A percentile compares a stretch with the other conserved stretches of the same genome.
Evolutionary conservation across 2,888 invertebrate species (phyloP).

Genomic region (Epinotia nisella): DNA sequence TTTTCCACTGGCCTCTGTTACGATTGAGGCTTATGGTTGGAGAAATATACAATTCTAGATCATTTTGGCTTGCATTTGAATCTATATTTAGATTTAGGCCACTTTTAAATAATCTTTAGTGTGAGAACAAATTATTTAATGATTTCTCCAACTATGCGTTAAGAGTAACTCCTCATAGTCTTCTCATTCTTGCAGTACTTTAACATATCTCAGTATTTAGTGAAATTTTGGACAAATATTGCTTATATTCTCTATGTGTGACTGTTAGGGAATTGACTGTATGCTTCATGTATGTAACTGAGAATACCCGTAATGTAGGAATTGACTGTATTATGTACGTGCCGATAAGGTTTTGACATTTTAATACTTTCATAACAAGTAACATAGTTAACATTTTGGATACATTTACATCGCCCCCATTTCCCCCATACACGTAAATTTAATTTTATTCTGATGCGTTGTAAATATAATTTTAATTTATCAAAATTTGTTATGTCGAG

Average conservation of each 20-base stretch:
- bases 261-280: slow-evolving; percentile 43
- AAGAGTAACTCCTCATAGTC: slow-evolving; percentile 7
- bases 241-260: slow-evolving; percentile 43
- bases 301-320: slow-evolving; percentile 48
- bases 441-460: slow-evolving; percentile 57
- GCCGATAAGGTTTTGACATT: slow-evolving; percentile 51
- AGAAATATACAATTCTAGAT: slow-evolving; percentile 21
- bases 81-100: slow-evolving; percentile 41
- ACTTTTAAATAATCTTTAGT: slow-evolving; percentile 30
- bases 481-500: slow-evolving; percentile 73
- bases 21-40: slow-evolving; percentile 9
- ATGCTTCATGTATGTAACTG: slow-evolving; percentile 30
- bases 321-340: slow-evolving; percentile 48
- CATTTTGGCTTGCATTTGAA: slow-evolving; percentile 36
- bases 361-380: slow-evolving; percentile 46
- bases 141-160: slow-evolving; percentile 22
- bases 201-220: slow-evolving; percentile 37
- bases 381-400: slow-evolving; percentile 62
- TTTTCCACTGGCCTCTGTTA: slow-evolving; percentile 9
- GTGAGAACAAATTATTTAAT: slow-evolving; percentile 6
- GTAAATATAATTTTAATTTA: slow-evolving; percentile 76
- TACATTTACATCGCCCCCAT: slow-evolving; percentile 63
- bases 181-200: slow-evolving; percentile 32
- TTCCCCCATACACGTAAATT: slow-evolving; percentile 49
- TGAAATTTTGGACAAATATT: slow-evolving; percentile 42